Percentiles rank a stretch among this genome's conserved stretches.
Evolutionary conservation across 2,888 invertebrate species (phyloP).

Genomic region (Athetis lepigone): DNA sequence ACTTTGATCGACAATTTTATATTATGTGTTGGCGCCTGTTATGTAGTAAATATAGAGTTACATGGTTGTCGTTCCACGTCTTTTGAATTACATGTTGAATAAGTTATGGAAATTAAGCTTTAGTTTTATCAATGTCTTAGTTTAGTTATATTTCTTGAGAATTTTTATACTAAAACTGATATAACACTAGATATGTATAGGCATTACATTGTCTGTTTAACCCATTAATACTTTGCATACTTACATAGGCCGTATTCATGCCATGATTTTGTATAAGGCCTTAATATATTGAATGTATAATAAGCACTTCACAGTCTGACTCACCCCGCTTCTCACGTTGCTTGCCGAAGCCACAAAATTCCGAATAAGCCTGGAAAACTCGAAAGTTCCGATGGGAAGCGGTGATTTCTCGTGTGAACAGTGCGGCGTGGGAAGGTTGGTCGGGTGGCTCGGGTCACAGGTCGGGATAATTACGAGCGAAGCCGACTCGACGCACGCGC

Average conservation of each 20-base stretch:
- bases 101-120: constrained; percentile 3
- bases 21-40: constrained; percentile 40
- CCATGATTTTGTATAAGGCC: neutral
- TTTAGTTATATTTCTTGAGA: too few relatives aligned
- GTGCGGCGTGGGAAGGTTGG: constrained; percentile 79
- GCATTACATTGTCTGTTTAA: too few relatives aligned
- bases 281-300: constrained; percentile 7
- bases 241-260: too few relatives aligned
- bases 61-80: neutral
- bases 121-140: neutral
- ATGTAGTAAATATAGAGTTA: constrained; percentile 3
- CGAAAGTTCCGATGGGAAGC: constrained; percentile 84
- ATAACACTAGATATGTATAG: too few relatives aligned
- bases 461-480: constrained; percentile 84
- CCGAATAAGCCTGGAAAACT: constrained; percentile 59
- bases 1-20: constrained; percentile 71
- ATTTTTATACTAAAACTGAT: too few relatives aligned
- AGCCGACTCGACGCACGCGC: constrained; percentile 70
- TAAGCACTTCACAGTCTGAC: constrained; percentile 14
- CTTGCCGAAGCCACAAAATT: constrained; percentile 48
- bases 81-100: constrained; percentile 3
- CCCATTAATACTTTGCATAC: too few relatives aligned
- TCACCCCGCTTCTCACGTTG: constrained; percentile 48
- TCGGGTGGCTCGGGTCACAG: constrained; percentile 79
- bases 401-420: constrained; percentile 86